Evolutionary conservation across 2,888 invertebrate genomes (phyloP).

Genomic region (Hypomecis punctinalis): DNA sequence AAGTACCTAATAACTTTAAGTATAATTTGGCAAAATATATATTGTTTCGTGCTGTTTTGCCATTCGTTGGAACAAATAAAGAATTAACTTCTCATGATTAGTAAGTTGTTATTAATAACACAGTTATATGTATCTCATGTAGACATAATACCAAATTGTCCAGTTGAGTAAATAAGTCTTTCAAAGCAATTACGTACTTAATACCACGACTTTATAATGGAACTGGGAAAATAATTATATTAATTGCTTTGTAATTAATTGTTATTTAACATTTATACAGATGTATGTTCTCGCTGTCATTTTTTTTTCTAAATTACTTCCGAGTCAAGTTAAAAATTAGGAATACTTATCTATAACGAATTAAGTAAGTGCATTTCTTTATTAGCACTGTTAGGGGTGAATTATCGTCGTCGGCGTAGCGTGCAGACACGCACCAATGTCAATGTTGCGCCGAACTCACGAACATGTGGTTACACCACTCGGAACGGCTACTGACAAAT

Average conservation of each 20-base stretch:
- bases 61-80: no score
- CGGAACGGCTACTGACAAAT: not conserved
- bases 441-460: slow-evolving; percentile 58
- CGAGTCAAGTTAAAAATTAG: no score
- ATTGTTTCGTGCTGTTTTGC: no score
- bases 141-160: not conserved
- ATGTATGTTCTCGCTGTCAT: no score
- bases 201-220: not conserved
- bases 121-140: no score
- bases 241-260: no score
- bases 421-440: slow-evolving; percentile 73
- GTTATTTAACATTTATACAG: no score
- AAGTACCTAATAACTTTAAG: no score
- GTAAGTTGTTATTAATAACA: not conserved
- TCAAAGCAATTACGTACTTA: not conserved
- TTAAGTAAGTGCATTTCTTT: no score
- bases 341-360: no score
- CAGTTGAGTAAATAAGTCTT: not conserved
- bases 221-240: not conserved
- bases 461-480: slow-evolving; percentile 8
- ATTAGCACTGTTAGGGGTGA: slow-evolving; percentile 28
- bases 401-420: slow-evolving; percentile 63
- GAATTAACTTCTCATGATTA: not conserved
- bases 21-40: no score
- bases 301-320: no score